Percentiles rank a stretch among this genome's conserved stretches.
phyloP scores from a whole-genome alignment of 2,888 invertebrate genomes.

The Brachypalpus laphriformis region DNA sequence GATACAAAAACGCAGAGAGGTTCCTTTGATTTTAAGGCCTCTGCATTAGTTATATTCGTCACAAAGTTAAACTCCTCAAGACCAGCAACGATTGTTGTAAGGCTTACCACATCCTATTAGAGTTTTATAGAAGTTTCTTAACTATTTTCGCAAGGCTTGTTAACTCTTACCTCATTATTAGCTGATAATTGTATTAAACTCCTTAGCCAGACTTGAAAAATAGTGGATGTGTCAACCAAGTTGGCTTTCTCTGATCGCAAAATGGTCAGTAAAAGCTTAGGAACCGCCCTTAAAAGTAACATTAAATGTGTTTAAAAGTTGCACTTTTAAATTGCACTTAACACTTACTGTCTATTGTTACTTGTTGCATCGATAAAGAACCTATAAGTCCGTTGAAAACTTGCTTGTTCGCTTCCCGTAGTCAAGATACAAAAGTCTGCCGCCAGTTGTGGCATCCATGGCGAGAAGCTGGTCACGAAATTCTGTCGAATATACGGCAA shows the following conservation, averaged over 20 bases:
- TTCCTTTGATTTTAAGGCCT: conserved; percentile 79
- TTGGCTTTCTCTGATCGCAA: conserved; percentile 75
- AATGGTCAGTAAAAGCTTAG: conserved; percentile 77
- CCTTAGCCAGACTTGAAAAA: conserved; percentile 81
- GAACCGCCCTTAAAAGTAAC: conserved; percentile 75
- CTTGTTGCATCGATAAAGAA: conserved; percentile 78
- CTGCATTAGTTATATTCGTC: conserved; percentile 75
- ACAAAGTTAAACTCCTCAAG: conserved; percentile 78
- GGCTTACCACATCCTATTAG: conserved; percentile 76
- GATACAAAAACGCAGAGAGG: conserved; percentile 81
- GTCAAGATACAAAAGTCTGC: conserved; percentile 79
- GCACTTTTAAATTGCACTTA: background rate
- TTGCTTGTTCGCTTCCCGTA: conserved; percentile 71
- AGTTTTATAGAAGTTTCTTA: no score
- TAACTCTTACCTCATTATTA: conserved; percentile 77
- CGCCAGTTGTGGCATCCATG: conserved; percentile 79
- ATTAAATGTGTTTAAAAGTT: no score
- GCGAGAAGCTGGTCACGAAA: conserved; percentile 78
- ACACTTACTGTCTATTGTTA: conserved; percentile 77
- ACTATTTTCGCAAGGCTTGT: background rate
- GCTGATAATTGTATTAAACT: conserved; percentile 80
- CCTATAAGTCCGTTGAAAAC: conserved; percentile 78
- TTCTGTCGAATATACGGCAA: conserved; percentile 80
- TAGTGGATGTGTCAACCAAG: conserved; percentile 75
- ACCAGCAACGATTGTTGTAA: conserved; percentile 77